A percentile compares a stretch with the other conserved stretches of the same genome.
These are phyloP conservation scores for Eulacestoma nigropectus DNA, from an alignment of 2,113 vertebrate species.

Conservation along the genomic window DNA sequence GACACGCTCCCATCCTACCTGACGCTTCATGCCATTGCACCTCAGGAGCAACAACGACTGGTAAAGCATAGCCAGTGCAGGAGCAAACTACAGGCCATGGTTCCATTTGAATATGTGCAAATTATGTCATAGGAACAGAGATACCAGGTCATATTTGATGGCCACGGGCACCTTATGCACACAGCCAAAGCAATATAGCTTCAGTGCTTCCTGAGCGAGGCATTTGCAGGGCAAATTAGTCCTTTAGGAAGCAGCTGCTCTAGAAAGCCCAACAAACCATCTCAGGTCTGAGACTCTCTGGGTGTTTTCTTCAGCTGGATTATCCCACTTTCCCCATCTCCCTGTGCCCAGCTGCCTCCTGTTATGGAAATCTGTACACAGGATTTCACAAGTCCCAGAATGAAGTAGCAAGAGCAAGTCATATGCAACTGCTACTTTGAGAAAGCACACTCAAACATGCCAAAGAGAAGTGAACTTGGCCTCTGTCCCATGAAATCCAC, in stretches of 20 bases:
- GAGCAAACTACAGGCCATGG: neutral
- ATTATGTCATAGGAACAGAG: neutral
- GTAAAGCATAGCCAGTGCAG: rapidly evolving
- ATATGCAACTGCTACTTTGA: neutral
- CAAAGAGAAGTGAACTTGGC: neutral
- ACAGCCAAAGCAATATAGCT: neutral
- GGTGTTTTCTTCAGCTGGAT: neutral
- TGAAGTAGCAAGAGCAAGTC: neutral
- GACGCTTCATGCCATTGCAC: neutral
- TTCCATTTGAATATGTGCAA: neutral
- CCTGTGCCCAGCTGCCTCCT: neutral
- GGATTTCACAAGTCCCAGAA: neutral
- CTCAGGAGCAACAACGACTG: neutral
- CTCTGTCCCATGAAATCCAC: neutral
- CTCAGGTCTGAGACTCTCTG: neutral
- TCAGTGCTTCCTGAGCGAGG: neutral
- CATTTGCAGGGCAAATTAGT: neutral
- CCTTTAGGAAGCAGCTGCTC: neutral
- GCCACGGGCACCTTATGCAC: neutral
- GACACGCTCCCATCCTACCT: neutral
- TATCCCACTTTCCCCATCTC: neutral
- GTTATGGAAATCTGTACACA: neutral
- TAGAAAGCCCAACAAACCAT: neutral
- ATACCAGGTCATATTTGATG: neutral
- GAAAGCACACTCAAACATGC: neutral